These are phyloP conservation scores for Cecropterus lyciades DNA, from an alignment of 1,140 invertebrate species.

Conservation along the genomic window DNA sequence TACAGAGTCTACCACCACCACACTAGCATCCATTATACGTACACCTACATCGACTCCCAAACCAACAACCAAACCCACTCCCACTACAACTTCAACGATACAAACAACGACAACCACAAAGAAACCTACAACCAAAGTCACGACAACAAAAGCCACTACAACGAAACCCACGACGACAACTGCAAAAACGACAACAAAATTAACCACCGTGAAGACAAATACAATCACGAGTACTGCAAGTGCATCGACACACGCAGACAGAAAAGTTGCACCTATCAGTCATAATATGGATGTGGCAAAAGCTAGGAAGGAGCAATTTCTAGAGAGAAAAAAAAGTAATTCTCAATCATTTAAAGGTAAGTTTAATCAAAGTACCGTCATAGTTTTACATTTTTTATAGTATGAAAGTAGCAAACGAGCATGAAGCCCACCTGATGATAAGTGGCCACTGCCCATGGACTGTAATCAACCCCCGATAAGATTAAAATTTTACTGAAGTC, in stretches of 20 bases:
- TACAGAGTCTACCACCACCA: conserved; percentile 14
- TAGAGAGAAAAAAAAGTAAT: conserved; percentile 33
- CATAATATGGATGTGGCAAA: conserved; percentile 34
- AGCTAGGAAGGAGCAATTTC: conserved; percentile 39
- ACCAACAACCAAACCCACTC: conserved; percentile 33
- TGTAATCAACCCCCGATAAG: no score
- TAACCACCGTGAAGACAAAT: conserved; percentile 26
- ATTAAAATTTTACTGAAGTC: no score
- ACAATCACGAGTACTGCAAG: conserved; percentile 4
- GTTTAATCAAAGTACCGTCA: no score
- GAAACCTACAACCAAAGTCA: not conserved
- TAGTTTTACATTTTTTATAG: no score
- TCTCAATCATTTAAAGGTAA: conserved; percentile 8
- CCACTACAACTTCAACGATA: not conserved
- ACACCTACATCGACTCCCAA: conserved; percentile 32
- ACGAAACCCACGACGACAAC: conserved; percentile 29
- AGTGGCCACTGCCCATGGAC: no score
- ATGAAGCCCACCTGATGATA: no score
- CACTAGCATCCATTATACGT: conserved; percentile 21
- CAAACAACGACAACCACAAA: no score
- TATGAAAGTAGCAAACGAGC: no score
- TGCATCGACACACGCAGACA: conserved; percentile 7
- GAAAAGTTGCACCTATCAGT: conserved; percentile 19
- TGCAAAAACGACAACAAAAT: conserved; percentile 32
- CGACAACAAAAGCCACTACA: conserved; percentile 30